These are phyloP conservation scores for Stegana nigrithorax DNA, from an alignment of 2,888 invertebrate species.

Conservation along the genomic window DNA sequence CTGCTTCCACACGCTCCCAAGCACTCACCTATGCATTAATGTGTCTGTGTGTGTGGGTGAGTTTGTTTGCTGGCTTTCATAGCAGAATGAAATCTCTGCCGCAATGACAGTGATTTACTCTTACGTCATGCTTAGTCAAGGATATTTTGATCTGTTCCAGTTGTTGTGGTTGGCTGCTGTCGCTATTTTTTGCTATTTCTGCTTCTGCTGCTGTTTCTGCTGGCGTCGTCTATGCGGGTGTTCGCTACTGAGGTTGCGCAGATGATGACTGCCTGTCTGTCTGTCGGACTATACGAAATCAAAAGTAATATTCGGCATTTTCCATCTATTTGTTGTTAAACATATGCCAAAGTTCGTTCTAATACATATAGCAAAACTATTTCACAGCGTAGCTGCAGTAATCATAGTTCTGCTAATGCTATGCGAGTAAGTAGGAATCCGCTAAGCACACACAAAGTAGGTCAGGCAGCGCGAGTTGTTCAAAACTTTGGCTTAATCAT, in stretches of 20 bases:
- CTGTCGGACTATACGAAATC: too few relatives aligned
- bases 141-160: conserved; percentile 5
- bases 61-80: neutral
- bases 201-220: neutral
- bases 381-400: too few relatives aligned
- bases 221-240: neutral
- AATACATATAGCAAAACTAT: neutral
- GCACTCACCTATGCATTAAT: neutral
- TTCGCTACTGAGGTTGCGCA: too few relatives aligned
- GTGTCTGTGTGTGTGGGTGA: neutral
- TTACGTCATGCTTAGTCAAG: conserved; percentile 29
- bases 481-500: too few relatives aligned
- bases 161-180: conserved; percentile 4
- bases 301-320: neutral
- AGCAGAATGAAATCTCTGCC: conserved; percentile 39
- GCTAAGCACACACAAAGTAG: too few relatives aligned
- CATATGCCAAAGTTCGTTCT: neutral
- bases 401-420: too few relatives aligned
- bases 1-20: too few relatives aligned
- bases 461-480: too few relatives aligned
- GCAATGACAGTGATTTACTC: conserved; percentile 58
- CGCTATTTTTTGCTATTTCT: too few relatives aligned
- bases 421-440: too few relatives aligned
- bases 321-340: neutral
- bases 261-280: conserved; percentile 33